These are phyloP conservation scores for Psittacula cyanocephala DNA, from an alignment of 2,113 vertebrate species.

Conservation along the genomic window DNA sequence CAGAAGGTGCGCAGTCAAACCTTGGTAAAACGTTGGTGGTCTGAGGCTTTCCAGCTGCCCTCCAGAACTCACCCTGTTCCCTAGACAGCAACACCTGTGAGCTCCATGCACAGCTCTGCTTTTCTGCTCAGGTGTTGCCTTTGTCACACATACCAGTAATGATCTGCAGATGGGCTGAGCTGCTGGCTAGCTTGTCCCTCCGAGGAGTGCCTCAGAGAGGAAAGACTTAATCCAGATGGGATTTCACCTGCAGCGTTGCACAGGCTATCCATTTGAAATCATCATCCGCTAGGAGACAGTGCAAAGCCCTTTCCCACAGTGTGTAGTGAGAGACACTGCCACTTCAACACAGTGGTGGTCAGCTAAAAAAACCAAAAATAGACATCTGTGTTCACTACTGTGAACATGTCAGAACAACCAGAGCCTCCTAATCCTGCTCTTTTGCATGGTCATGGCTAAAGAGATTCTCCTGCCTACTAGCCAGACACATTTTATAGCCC, in stretches of 20 bases:
- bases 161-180: constrained; percentile 51
- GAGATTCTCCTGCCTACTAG: not conserved
- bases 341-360: not conserved
- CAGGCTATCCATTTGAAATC: not conserved
- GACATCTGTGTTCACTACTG: not conserved
- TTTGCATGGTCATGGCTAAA: not conserved
- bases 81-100: constrained; percentile 40
- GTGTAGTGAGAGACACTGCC: not conserved
- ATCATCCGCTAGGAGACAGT: not conserved
- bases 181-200: not conserved
- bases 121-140: constrained; percentile 55
- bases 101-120: not conserved
- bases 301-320: not conserved
- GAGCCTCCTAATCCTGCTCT: not conserved
- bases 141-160: constrained; percentile 29
- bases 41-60: constrained; percentile 39
- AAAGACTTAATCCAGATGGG: constrained; percentile 47
- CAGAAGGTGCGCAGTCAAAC: not conserved
- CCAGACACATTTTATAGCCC: constrained; percentile 8
- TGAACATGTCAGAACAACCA: not conserved
- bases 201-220: not conserved
- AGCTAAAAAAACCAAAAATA: not conserved
- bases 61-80: constrained; percentile 14
- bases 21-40: not conserved
- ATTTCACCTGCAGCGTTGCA: not conserved